These are phyloP conservation scores for Lasius fuliginosus DNA, from an alignment of 2,888 invertebrate genomes.

Conservation along the genomic window DNA sequence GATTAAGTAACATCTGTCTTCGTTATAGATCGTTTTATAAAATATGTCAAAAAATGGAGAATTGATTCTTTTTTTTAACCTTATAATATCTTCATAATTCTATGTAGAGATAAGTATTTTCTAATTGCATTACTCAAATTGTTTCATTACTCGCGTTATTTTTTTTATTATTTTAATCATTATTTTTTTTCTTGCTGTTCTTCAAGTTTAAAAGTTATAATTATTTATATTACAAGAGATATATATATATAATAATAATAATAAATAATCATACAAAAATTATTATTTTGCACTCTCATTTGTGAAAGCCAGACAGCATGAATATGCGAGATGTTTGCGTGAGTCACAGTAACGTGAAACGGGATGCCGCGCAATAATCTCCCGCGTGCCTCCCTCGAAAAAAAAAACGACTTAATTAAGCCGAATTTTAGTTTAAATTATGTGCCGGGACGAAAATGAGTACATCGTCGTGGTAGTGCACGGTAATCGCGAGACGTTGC, in stretches of 20 bases:
- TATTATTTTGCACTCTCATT: neutral
- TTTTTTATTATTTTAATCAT: neutral
- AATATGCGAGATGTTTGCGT: neutral
- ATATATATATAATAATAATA: neutral
- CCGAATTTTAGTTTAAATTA: conserved; percentile 27
- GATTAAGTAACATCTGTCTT: too few species aligned
- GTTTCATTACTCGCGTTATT: neutral
- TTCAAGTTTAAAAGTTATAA: neutral
- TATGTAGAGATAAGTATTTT: neutral
- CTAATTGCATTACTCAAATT: neutral
- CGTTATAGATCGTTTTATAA: neutral
- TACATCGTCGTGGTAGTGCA: conserved; percentile 10
- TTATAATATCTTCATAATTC: neutral
- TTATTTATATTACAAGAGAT: neutral
- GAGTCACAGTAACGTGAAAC: conserved; percentile 1
- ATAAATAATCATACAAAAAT: neutral
- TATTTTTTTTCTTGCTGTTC: neutral
- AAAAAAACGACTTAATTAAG: conserved; percentile 47
- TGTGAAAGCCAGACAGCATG: neutral
- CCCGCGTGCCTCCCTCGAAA: conserved; percentile 1
- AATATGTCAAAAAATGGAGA: neutral
- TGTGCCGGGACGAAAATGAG: neutral
- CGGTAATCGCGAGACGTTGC: neutral
- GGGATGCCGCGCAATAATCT: conserved; percentile 16
- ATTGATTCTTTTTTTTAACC: neutral